Conservation (phyloP, 2,113 vertebrate genomes). For the Corythoichthys intestinalis region DNA sequence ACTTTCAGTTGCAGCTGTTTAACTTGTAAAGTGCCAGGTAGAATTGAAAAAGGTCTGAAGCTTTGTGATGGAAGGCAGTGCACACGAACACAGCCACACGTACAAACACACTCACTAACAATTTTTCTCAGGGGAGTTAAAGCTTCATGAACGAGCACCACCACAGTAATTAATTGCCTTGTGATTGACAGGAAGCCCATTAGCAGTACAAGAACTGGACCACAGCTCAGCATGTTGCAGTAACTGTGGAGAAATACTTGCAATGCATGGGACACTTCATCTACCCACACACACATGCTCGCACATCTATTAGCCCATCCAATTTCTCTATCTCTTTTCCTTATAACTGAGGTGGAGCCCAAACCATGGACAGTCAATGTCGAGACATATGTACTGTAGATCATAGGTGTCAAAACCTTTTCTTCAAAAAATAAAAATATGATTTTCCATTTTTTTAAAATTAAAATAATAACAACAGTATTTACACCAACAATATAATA, state of each 20-base stretch:
- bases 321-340: background rate
- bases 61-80: conserved; percentile 16
- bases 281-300: background rate
- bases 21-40: background rate
- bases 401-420: too few species aligned
- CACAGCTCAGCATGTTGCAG: conserved; percentile 27
- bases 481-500: too few species aligned
- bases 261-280: background rate
- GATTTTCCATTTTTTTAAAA: too few species aligned
- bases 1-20: background rate
- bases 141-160: conserved; percentile 54
- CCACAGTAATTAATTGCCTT: conserved; percentile 49
- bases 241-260: conserved; percentile 1
- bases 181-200: conserved; percentile 54
- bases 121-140: conserved; percentile 25
- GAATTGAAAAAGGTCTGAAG: conserved; percentile 11
- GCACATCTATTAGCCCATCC: background rate
- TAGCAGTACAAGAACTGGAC: conserved; percentile 54
- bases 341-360: background rate
- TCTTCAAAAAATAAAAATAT: too few species aligned
- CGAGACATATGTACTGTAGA: background rate
- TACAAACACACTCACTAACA: conserved; percentile 5
- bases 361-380: background rate
- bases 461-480: too few species aligned
- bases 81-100: background rate